Evolutionary conservation across 1,140 invertebrate genomes (phyloP), one percentile per base, ranked within the genome.

Genomic region (Latrodectus geometricus): DNA sequence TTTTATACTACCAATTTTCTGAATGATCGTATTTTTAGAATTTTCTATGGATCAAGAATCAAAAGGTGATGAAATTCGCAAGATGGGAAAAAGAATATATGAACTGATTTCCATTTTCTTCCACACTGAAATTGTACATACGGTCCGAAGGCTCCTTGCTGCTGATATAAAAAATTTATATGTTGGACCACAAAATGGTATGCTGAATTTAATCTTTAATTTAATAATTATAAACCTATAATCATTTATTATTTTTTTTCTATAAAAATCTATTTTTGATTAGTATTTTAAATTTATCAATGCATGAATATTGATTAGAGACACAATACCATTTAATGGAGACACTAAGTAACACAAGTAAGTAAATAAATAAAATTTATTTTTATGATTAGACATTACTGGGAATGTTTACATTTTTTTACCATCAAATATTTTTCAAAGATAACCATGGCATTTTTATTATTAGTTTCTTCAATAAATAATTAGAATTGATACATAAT

Each of bases 81-180:
- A 89, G 89, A 86, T 90, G 90, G 88, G 92, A 90, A 89, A 89
- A 81, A 82, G 86, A 89, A 92, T 95, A 88, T 93, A 77, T 93
- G 50, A 91, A 93, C 21, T 95, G 95, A 88, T 92, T 98, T 49
- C 93, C 95, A 12, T 92, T 94, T 76, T 97, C 95, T 89, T 95
- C 92, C 93, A 94, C 54, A 93, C 93, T 35, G 94, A 95, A 90
- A 92, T 97, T 4, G 92, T 93, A n/a, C 98, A 98, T 90, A 94
- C 95, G 7, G 92, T 98, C 3, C 95, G 95, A 89, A 92, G 97
- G 69, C 91, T 99, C 17, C 90, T 98, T 81, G 93, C 96, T 0
- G 97, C 96, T 4, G 97, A 98, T 92, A 91, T 96, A 15, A 97
- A 97, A 90, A 92, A 93, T 14, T 90, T 97, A 7, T 96, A 96